Conservation (phyloP, 2,113 vertebrate species). For the Marcusenius ussheri region DNA sequence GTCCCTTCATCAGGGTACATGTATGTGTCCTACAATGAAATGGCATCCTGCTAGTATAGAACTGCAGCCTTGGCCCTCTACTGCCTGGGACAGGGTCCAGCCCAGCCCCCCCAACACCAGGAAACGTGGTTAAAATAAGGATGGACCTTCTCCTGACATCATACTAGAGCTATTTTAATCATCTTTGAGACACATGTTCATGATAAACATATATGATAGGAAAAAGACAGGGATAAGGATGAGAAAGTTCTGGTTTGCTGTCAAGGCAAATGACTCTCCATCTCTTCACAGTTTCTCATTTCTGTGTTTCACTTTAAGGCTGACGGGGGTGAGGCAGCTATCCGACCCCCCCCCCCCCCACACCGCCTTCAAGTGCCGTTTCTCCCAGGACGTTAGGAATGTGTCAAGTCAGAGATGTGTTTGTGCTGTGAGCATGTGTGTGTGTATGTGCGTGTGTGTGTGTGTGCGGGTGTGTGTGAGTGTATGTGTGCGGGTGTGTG, state of each 20-base stretch:
- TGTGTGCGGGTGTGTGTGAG: not conserved
- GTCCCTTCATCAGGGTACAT: not conserved
- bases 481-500: not conserved
- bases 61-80: not conserved
- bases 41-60: not conserved
- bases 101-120: not conserved
- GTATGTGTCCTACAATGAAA: not conserved
- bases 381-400: slow-evolving; percentile 4
- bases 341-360: not conserved
- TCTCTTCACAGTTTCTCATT: not conserved
- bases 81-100: not conserved
- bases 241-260: not conserved
- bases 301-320: not conserved
- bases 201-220: not conserved
- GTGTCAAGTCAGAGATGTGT: slow-evolving; percentile 27
- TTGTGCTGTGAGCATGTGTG: slow-evolving; percentile 37
- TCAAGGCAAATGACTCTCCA: not conserved
- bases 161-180: not conserved
- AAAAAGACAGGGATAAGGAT: not conserved
- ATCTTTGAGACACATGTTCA: not conserved
- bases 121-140: not conserved
- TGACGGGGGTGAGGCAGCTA: not conserved
- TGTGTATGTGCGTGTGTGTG: slow-evolving; percentile 25
- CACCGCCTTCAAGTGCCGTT: not conserved
- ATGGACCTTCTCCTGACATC: not conserved